Base-by-base conservation (phyloP, 1,140 invertebrate species). In the Pogonognathellus flavescens region DNA sequence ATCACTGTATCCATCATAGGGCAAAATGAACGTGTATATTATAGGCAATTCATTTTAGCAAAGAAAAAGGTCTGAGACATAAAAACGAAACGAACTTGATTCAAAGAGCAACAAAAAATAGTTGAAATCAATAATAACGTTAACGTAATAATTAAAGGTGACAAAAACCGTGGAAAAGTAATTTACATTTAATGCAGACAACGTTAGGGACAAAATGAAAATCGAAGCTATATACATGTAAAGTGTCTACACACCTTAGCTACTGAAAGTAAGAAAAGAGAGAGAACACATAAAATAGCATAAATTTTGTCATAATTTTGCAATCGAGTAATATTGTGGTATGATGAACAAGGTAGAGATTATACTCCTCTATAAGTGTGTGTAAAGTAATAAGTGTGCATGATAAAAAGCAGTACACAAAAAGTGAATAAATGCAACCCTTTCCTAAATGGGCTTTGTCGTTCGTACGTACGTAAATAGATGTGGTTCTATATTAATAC, bases 1-100 rank as follows among this genome's bases (percentile, higher is more conserved):
- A 62, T 62, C 14, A 9, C 9, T 10, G 53, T 72, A 72, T 14
- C 66, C 41, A 72, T 49, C 66, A 72, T 7, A 6, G 70, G n/a
- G 20, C 11, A 11, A 18, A 50, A 49, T 18, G 14, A 8, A n/a
- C n/a, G n/a, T n/a, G n/a, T n/a, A n/a, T n/a, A n/a, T n/a, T n/a
- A n/a, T n/a, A 31, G n/a, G 6, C 41, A 76, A 8, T 72, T 5
- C 14, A 16, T 10, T 66, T 6, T 6, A 60, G 59, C 18, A 59
- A 18, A 18, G 14, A 22, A 41, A 70, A 70, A 76, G 70, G 70
- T 76, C 70, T 76, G 70, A 76, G 70, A 76, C 70, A 76, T 50
- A 76, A 76, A 76, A 76, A 76, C 70, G 70, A 76, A 76, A 76
- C 70, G 70, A 76, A 76, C 70, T 76, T 76, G 31, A 76, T 76